phyloP scores from a whole-genome alignment of 1,140 invertebrate species.

The Eubasilissa regina region DNA sequence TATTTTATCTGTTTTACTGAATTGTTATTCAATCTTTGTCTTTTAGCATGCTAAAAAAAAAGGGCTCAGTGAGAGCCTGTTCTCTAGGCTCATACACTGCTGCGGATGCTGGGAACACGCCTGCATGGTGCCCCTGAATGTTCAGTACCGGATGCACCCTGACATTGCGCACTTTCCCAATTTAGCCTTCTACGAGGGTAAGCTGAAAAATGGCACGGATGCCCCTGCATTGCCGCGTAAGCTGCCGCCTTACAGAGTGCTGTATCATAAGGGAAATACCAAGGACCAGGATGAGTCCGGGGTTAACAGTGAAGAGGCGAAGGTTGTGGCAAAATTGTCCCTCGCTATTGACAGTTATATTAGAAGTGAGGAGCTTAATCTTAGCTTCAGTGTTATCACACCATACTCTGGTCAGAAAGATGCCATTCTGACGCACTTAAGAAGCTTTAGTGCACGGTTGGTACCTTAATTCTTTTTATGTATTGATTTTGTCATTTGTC shows the following conservation, averaged over 20 bases:
- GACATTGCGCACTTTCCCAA: constrained; percentile 85
- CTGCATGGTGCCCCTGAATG: constrained; percentile 76
- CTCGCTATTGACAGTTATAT: constrained; percentile 4
- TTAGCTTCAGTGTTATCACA: constrained; percentile 70
- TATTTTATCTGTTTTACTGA: too few species aligned
- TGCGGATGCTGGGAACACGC: constrained; percentile 62
- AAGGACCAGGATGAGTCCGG: constrained; percentile 11
- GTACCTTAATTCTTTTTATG: neutral
- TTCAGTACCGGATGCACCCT: constrained; percentile 92
- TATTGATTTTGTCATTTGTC: constrained; percentile 4
- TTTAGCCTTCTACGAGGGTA: constrained; percentile 83
- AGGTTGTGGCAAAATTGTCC: neutral
- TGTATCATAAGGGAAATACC: neutral
- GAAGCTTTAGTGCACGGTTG: neutral
- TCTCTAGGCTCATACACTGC: constrained; percentile 73
- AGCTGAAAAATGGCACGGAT: constrained; percentile 51
- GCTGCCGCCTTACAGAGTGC: constrained; percentile 15
- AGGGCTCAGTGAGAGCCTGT: constrained; percentile 78
- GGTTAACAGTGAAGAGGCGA: neutral
- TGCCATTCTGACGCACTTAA: constrained; percentile 63
- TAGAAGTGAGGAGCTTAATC: constrained; percentile 31
- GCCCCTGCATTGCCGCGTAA: neutral
- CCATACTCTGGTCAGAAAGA: constrained; percentile 82
- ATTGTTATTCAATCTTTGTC: neutral
- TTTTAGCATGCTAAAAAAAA: constrained; percentile 74